Evolutionary conservation across 2,888 invertebrate genomes (phyloP).

Genomic region (Dolichopus griseipennis): DNA sequence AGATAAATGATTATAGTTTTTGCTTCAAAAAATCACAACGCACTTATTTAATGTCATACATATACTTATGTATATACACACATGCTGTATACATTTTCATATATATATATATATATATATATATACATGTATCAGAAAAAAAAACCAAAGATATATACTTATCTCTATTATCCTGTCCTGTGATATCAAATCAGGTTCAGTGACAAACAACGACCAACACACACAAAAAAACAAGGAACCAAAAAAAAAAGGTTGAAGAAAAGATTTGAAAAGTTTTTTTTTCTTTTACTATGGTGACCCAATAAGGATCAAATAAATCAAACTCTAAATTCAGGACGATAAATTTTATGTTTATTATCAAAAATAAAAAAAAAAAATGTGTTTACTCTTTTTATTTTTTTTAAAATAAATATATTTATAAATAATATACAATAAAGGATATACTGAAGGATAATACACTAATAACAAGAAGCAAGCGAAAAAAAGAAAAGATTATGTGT

Average conservation of each 20-base stretch:
- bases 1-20: no score
- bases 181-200: no score
- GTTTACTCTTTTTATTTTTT: neutral
- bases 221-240: neutral
- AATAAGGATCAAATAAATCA: slow-evolving; percentile 11
- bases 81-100: no score
- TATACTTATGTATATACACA: no score
- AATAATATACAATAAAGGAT: no score
- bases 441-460: no score
- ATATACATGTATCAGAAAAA: no score
- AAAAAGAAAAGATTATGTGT: neutral
- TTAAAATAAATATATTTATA: no score
- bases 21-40: neutral
- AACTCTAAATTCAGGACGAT: slow-evolving; percentile 11
- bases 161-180: no score
- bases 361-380: neutral
- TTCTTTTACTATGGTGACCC: neutral
- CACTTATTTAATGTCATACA: neutral
- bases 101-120: no score
- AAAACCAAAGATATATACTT: no score
- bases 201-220: no score
- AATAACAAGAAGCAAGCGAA: neutral
- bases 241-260: neutral
- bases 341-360: slow-evolving; percentile 7
- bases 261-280: neutral